A percentile compares a stretch with the other conserved stretches of the same genome.
Evolutionary conservation across 1,140 invertebrate genomes (phyloP).

Genomic region (Orussus abietinus): DNA sequence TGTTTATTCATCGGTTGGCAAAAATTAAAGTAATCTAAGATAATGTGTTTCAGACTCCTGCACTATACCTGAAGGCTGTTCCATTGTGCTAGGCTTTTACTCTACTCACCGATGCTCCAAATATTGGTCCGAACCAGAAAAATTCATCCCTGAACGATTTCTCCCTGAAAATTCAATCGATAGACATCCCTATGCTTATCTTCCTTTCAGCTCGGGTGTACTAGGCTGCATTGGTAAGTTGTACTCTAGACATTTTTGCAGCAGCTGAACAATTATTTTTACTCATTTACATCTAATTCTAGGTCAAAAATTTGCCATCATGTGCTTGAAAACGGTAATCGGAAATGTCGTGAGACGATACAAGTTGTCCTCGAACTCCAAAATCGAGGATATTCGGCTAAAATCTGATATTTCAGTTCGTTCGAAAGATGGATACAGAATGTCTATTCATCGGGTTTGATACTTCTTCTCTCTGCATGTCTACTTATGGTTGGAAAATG

Average conservation of each 20-base stretch:
- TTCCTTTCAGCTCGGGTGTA: conserved; percentile 59
- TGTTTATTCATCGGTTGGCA: too few relatives aligned
- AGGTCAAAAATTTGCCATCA: conserved; percentile 53
- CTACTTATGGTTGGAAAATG: too few relatives aligned
- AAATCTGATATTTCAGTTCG: conserved; percentile 25
- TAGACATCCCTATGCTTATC: conserved; percentile 48
- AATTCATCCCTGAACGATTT: conserved; percentile 69
- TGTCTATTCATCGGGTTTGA: conserved; percentile 12
- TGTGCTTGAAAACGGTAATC: conserved; percentile 47
- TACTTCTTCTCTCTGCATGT: too few relatives aligned
- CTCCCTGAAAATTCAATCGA: conserved; percentile 41
- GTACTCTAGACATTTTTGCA: conserved; percentile 24
- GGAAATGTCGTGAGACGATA: conserved; percentile 38
- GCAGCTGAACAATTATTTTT: background rate
- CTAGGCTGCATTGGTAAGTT: conserved; percentile 57
- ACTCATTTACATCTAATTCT: conserved; percentile 12
- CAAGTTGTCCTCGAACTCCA: conserved; percentile 2
- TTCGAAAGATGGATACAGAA: conserved; percentile 19
- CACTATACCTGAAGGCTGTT: conserved; percentile 21
- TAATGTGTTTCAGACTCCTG: conserved; percentile 13
- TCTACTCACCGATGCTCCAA: conserved; percentile 56
- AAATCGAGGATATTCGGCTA: conserved; percentile 15
- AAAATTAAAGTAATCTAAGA: too few relatives aligned
- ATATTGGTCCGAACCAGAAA: conserved; percentile 62
- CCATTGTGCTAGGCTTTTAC: conserved; percentile 16